Evolutionary conservation across 2,888 invertebrate species (phyloP).

Genomic region (Hydrotaea cyrtoneurina): DNA sequence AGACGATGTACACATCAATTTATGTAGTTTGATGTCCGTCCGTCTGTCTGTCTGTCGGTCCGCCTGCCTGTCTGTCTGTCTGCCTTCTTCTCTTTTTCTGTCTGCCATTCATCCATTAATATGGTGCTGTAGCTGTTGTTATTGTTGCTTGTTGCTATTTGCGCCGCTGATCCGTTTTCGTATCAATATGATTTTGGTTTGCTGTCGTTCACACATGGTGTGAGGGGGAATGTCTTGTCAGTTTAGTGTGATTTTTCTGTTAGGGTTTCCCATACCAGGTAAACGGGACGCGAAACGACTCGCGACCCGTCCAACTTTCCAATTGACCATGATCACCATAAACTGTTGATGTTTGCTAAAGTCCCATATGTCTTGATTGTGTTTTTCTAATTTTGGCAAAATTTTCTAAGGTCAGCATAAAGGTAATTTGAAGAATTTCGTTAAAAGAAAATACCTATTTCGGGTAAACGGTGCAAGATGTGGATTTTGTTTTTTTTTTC

Average conservation of each 20-base stretch:
- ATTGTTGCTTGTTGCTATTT: neutral
- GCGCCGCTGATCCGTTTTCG: neutral
- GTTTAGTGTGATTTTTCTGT: neutral
- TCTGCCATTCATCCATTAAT: slow-evolving; percentile 27
- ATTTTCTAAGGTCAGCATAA: neutral
- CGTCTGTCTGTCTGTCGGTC: neutral
- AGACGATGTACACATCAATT: neutral
- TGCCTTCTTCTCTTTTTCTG: neutral
- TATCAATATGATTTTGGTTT: neutral
- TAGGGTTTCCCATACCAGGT: slow-evolving; percentile 19
- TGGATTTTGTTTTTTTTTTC: neutral
- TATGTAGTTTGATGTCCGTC: slow-evolving; percentile 1
- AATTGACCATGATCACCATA: neutral
- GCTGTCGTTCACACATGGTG: neutral
- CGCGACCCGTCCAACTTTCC: neutral
- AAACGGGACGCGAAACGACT: neutral
- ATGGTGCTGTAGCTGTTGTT: neutral
- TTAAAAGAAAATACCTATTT: neutral
- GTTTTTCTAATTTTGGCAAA: slow-evolving; percentile 28
- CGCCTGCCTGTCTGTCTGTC: neutral
- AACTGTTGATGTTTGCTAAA: neutral
- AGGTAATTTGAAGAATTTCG: neutral
- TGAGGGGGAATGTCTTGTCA: slow-evolving; percentile 1
- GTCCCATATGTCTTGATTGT: neutral
- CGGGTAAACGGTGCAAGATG: neutral